Evolutionary conservation across 1,140 invertebrate genomes (phyloP).

Genomic region (Lordiphosa collinella): DNA sequence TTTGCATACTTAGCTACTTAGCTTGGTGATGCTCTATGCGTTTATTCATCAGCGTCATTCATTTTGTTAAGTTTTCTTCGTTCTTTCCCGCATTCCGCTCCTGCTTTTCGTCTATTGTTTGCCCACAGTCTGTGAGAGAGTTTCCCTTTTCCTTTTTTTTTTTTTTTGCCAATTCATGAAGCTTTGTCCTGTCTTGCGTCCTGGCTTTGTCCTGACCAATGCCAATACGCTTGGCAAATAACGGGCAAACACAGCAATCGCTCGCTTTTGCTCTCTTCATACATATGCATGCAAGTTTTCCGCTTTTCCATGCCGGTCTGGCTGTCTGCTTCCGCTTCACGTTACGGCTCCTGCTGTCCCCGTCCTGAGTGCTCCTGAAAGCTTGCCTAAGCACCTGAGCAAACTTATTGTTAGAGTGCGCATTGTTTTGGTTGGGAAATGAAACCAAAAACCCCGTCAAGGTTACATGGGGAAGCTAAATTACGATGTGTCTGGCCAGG

Average conservation of each 20-base stretch:
- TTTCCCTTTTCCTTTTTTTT: not conserved
- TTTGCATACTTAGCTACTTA: no score
- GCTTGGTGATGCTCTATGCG: no score
- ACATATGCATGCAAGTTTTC: slow-evolving; percentile 71
- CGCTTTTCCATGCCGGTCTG: slow-evolving; percentile 61
- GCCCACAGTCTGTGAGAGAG: slow-evolving; percentile 61
- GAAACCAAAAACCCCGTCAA: slow-evolving; percentile 57
- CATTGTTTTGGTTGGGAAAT: slow-evolving; percentile 57
- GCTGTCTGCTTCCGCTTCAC: slow-evolving; percentile 53
- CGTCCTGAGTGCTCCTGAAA: slow-evolving; percentile 37
- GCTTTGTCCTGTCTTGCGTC: slow-evolving; percentile 24
- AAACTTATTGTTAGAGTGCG: slow-evolving; percentile 75
- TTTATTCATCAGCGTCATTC: not conserved
- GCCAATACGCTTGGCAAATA: slow-evolving; percentile 76
- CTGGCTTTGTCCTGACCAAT: slow-evolving; percentile 55
- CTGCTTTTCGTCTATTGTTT: slow-evolving; percentile 57
- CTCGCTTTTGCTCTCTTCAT: slow-evolving; percentile 27
- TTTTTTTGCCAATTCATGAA: slow-evolving; percentile 65
- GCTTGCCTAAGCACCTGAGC: slow-evolving; percentile 75
- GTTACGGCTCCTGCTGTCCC: slow-evolving; percentile 12
- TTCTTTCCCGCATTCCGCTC: not conserved
- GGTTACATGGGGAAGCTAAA: slow-evolving; percentile 56
- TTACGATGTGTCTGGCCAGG: slow-evolving; percentile 78
- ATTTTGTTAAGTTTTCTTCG: not conserved
- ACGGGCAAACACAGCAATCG: slow-evolving; percentile 35